phyloP scores from a whole-genome alignment of 1,140 invertebrate species.

The Heliconius eleuchia region DNA sequence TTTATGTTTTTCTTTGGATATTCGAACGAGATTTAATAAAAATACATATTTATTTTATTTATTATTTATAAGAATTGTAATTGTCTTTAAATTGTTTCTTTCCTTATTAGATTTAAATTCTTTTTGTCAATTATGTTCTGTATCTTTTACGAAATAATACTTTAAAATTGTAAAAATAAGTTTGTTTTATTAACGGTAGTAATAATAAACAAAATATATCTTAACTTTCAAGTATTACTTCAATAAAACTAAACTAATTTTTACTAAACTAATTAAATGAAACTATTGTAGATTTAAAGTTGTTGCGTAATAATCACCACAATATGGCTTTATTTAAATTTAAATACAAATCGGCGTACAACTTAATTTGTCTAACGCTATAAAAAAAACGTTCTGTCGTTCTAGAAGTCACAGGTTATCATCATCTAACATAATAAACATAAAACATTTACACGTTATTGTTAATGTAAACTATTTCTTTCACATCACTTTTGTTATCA shows the following conservation, averaged over 20 bases:
- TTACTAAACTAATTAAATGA: background rate
- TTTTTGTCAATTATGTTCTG: too few relatives aligned
- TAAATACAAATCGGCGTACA: background rate
- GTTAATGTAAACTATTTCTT: background rate
- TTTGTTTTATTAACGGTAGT: too few relatives aligned
- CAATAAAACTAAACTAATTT: too few relatives aligned
- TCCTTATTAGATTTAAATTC: too few relatives aligned
- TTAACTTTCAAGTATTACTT: too few relatives aligned
- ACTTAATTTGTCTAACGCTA: background rate
- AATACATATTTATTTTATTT: too few relatives aligned
- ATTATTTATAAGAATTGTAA: too few relatives aligned
- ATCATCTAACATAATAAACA: background rate
- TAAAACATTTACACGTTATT: background rate
- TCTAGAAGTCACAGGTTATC: background rate
- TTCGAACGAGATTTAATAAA: too few relatives aligned
- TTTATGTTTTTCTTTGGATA: background rate
- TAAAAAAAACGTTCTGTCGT: background rate
- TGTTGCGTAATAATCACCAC: background rate
- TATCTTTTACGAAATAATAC: too few relatives aligned
- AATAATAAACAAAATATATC: too few relatives aligned
- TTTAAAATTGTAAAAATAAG: too few relatives aligned
- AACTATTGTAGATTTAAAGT: background rate
- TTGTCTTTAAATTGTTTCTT: too few relatives aligned
- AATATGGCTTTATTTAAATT: background rate
- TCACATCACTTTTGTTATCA: background rate